Evolutionary conservation across 2,797 vertebrate genomes (phyloP).

Genomic region (Tenualosa thibaudeaui): DNA sequence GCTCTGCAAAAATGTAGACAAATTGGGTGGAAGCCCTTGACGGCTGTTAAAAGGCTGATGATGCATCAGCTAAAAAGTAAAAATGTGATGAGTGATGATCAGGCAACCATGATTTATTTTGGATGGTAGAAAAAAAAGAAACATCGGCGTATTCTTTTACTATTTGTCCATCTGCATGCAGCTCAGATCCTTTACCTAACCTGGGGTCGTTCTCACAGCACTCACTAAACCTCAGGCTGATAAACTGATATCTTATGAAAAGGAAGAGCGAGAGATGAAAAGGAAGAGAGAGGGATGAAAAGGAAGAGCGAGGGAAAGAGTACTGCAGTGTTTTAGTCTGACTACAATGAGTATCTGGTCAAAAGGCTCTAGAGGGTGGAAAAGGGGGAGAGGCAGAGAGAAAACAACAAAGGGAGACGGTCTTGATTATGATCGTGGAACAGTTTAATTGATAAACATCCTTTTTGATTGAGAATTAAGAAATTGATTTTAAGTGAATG

Average conservation of each 20-base stretch:
- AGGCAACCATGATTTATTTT: neutral
- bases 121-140: neutral
- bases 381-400: too few species aligned
- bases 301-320: neutral
- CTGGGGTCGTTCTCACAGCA: neutral
- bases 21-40: neutral
- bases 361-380: too few species aligned
- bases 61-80: neutral
- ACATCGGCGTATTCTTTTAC: neutral
- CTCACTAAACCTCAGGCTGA: neutral
- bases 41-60: neutral
- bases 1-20: neutral
- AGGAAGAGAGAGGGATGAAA: neutral
- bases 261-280: neutral
- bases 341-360: too few species aligned
- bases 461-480: too few species aligned
- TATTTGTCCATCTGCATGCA: neutral
- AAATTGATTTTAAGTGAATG: too few species aligned
- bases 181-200: neutral
- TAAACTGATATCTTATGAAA: neutral
- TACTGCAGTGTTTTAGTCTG: neutral
- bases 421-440: too few species aligned
- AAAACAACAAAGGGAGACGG: too few species aligned
- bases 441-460: too few species aligned
- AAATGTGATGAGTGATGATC: neutral